These are phyloP conservation scores for Axis porcinus DNA, from an alignment of 2,113 vertebrate species.

Conservation along the genomic window DNA sequence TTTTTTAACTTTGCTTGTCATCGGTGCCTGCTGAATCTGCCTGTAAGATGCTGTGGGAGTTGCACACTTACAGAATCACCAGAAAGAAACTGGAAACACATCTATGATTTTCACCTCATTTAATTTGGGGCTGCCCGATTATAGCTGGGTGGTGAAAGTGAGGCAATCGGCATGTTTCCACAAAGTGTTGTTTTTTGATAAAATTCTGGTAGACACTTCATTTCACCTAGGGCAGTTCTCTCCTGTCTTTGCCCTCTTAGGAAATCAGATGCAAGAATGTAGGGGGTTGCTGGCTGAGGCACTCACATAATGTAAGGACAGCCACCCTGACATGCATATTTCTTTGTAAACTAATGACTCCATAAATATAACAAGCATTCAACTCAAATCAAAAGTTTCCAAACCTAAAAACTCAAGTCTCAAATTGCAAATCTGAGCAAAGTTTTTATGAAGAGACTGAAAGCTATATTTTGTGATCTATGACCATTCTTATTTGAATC, in stretches of 20 bases:
- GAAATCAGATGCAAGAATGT: constrained; percentile 31
- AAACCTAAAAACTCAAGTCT: constrained; percentile 50
- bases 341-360: constrained; percentile 55
- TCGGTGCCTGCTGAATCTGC: neutral
- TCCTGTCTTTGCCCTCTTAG: constrained; percentile 48
- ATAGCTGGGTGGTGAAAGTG: neutral
- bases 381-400: constrained; percentile 72
- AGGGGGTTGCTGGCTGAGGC: constrained; percentile 11
- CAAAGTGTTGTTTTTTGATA: constrained; percentile 23
- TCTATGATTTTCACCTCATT: neutral
- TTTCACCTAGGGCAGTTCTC: constrained; percentile 22
- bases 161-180: neutral
- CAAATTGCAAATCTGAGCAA: neutral
- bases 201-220: constrained; percentile 8
- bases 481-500: constrained; percentile 46
- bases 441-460: constrained; percentile 8
- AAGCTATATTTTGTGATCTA: constrained; percentile 33
- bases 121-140: neutral
- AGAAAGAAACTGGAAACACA: neutral
- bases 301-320: neutral
- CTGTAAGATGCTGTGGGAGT: neutral
- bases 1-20: neutral
- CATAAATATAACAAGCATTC: neutral
- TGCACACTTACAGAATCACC: neutral
- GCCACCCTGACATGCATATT: constrained; percentile 35